Conservation (phyloP, 2,888 invertebrate genomes). For the Xestia c-nigrum region DNA sequence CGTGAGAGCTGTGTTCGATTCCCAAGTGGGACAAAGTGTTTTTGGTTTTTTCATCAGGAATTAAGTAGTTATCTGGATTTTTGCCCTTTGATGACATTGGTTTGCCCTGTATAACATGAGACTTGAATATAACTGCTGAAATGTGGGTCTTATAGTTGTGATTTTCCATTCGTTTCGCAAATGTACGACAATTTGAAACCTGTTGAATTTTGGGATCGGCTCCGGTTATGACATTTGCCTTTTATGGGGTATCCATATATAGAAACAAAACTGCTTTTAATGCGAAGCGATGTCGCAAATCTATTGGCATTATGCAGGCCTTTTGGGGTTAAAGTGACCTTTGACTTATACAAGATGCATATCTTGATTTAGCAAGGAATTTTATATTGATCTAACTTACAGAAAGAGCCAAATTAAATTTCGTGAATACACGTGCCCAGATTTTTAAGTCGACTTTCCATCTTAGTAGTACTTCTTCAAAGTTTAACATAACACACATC, state of each 20-base stretch:
- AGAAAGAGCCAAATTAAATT: not conserved
- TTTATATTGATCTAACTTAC: not conserved
- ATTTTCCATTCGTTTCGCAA: not conserved
- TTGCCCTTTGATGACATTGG: not conserved
- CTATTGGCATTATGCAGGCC: constrained; percentile 6
- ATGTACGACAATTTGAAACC: constrained; percentile 24
- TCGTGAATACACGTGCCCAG: not conserved
- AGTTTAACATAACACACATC: not conserved
- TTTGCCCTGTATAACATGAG: not conserved
- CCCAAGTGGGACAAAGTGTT: no score
- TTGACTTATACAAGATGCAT: not conserved
- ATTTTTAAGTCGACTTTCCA: not conserved
- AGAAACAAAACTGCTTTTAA: not conserved
- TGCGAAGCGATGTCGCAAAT: not conserved
- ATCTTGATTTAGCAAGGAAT: not conserved
- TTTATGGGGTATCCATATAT: constrained; percentile 21
- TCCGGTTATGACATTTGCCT: constrained; percentile 40
- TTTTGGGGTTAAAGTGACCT: constrained; percentile 27
- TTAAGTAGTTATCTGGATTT: not conserved
- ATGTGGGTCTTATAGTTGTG: not conserved
- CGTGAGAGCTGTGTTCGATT: not conserved
- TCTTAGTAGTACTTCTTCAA: not conserved
- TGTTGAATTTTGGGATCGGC: constrained; percentile 31
- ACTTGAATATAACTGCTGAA: not conserved
- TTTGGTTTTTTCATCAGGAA: no score